Percentiles rank a stretch among this genome's conserved stretches.
phyloP scores from a whole-genome alignment of 2,888 invertebrate genomes.

The Baronia brevicornis region DNA sequence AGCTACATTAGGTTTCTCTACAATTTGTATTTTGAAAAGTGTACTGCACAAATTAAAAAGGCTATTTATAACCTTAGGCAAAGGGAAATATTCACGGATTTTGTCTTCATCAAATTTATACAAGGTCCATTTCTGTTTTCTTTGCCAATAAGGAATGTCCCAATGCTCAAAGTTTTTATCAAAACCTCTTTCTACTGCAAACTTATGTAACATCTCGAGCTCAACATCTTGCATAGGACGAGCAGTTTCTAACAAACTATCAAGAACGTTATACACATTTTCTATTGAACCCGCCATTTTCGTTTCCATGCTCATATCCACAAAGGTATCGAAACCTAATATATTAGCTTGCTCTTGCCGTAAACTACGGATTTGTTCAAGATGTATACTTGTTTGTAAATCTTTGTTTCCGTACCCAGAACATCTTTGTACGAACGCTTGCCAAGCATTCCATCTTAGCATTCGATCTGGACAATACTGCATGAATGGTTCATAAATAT shows the following conservation, averaged over 20 bases:
- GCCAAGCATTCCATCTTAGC: slow-evolving; percentile 90
- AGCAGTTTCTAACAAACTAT: slow-evolving; percentile 79
- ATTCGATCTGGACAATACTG: slow-evolving; percentile 88
- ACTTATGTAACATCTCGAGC: slow-evolving; percentile 81
- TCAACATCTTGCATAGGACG: slow-evolving; percentile 85
- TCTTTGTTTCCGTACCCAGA: slow-evolving; percentile 79
- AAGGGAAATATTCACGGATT: slow-evolving; percentile 87
- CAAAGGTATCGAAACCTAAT: slow-evolving; percentile 86
- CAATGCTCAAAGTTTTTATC: slow-evolving; percentile 81
- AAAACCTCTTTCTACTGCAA: slow-evolving; percentile 84
- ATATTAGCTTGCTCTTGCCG: slow-evolving; percentile 83
- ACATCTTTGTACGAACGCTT: slow-evolving; percentile 82
- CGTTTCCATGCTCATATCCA: slow-evolving; percentile 93
- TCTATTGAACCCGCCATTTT: slow-evolving; percentile 91
- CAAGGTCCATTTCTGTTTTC: slow-evolving; percentile 81
- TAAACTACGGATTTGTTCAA: slow-evolving; percentile 85
- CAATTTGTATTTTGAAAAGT: slow-evolving; percentile 86
- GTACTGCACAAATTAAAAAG: slow-evolving; percentile 84
- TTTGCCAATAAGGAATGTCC: slow-evolving; percentile 92
- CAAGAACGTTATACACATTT: slow-evolving; percentile 82
- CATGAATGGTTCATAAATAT: slow-evolving; percentile 84
- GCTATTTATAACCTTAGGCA: slow-evolving; percentile 85
- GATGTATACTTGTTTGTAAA: slow-evolving; percentile 80
- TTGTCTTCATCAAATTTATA: slow-evolving; percentile 82
- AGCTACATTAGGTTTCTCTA: slow-evolving; percentile 78